phyloP scores from a whole-genome alignment of 1,140 invertebrate genomes.

The Zaprionus ghesquierei region DNA sequence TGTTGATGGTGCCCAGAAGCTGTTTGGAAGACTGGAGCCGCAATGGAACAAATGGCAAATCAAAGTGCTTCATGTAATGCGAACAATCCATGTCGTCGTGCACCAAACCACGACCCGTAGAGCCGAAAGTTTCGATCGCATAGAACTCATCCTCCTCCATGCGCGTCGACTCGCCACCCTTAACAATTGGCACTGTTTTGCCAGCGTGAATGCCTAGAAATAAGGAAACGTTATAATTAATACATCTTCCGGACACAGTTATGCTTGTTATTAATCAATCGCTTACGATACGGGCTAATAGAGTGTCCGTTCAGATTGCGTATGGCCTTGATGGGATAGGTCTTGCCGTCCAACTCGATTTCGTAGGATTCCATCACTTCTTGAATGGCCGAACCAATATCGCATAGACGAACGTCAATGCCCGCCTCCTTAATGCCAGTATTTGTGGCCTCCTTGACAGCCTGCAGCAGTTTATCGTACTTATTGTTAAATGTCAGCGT shows the following conservation, averaged over 20 bases:
- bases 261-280: background rate
- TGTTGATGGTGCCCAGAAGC: conserved; percentile 97
- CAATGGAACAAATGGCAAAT: conserved; percentile 95
- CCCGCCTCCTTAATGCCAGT: conserved; percentile 97
- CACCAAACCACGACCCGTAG: conserved; percentile 97
- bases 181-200: conserved; percentile 99
- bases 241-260: background rate
- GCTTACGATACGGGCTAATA: conserved; percentile 95
- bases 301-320: conserved; percentile 99
- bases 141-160: conserved; percentile 99
- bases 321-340: conserved; percentile 98
- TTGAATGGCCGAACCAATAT: conserved; percentile 98
- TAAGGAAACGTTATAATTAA: background rate
- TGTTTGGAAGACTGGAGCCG: conserved; percentile 96
- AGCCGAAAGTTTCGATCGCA: conserved; percentile 99
- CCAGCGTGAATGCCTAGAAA: conserved; percentile 96
- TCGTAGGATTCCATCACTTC: conserved; percentile 99
- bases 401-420: conserved; percentile 98
- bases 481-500: conserved; percentile 98
- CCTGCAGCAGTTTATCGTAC: conserved; percentile 97
- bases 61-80: conserved; percentile 99
- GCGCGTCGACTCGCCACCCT: conserved; percentile 97
- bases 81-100: conserved; percentile 99
- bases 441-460: conserved; percentile 98
- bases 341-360: conserved; percentile 98